Base-by-base conservation (phyloP, 2,888 invertebrate genomes). In the Drosophila meridiana region DNA sequence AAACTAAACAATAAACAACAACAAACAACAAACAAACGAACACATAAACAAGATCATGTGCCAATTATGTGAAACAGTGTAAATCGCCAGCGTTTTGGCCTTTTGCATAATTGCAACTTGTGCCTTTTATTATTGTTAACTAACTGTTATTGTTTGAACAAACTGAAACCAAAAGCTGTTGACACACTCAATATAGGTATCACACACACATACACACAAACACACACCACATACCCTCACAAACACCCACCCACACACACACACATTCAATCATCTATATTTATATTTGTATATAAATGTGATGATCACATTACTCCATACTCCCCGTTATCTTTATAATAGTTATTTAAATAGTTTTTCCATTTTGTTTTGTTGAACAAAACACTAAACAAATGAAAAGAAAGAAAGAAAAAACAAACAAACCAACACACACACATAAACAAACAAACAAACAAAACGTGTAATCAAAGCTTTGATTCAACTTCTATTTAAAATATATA, bases 91-190 rank as follows among this genome's bases (percentile, higher is more conserved):
- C 85, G 83, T 85, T 86, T 88, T 88, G 84, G 88, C 88, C 74
- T 75, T 83, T 87, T 77, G 84, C 88, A 86, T 78, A 88, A 80
- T 78, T 86, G 84, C 84, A 86, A 85, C 85, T 84, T 86, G 85
- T 86, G 85, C 85, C 85, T 86, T 85, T 88, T 83, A 86, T 78
- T 80, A 84, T 86, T 88, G 89, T 85, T 85, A 85, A 88, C 86
- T 80, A 78, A 85, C 87, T 84, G 84, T 84, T 84, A 84, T 84
- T 84, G 84, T 88, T 84, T 84, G 86, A 84, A 80, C 67, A 66
- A 82, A 87, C 83, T 72, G 80, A 84, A 84, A 88, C 88, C 88
- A 84, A 83, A 83, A 82, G 88, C 88, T 83, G 88, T 83, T 87
- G 86, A 85, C 71, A 83, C 70, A 83, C 80, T 75, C 69, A 64